Conservation (phyloP, 2,113 vertebrate genomes). For the Delphinapterus leucas region DNA sequence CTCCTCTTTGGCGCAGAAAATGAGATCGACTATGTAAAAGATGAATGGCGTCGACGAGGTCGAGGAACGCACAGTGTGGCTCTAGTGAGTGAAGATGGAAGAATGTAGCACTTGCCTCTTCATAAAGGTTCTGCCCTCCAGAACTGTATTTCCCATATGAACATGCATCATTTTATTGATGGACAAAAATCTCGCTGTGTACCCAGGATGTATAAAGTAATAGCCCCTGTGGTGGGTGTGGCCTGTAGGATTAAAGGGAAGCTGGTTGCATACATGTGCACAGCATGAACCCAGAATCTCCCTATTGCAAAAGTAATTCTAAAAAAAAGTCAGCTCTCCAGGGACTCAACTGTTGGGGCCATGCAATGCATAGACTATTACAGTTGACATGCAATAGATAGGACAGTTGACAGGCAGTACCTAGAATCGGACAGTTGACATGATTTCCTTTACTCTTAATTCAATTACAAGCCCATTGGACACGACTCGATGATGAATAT, state of each 20-base stretch:
- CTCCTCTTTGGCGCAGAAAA: not conserved
- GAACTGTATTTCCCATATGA: not conserved
- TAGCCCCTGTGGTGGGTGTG: too few species aligned
- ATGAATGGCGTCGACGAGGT: not conserved
- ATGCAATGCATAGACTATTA: not conserved
- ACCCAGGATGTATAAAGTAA: not conserved
- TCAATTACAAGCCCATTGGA: not conserved
- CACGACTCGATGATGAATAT: not conserved
- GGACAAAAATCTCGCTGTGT: not conserved
- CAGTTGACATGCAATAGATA: fast-evolving
- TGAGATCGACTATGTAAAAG: not conserved
- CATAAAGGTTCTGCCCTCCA: too few species aligned
- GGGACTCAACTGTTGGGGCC: not conserved
- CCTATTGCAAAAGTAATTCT: not conserved
- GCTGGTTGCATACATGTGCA: not conserved
- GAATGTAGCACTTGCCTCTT: not conserved
- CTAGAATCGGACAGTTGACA: not conserved
- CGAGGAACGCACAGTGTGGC: not conserved
- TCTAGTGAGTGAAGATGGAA: too few species aligned
- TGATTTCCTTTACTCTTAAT: not conserved
- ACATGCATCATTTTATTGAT: not conserved
- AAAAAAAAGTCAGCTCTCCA: not conserved
- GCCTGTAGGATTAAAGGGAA: not conserved
- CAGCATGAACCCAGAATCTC: fast-evolving
- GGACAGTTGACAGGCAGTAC: not conserved